Conservation (phyloP, 2,888 invertebrate species). For the Lydus trimaculatus region DNA sequence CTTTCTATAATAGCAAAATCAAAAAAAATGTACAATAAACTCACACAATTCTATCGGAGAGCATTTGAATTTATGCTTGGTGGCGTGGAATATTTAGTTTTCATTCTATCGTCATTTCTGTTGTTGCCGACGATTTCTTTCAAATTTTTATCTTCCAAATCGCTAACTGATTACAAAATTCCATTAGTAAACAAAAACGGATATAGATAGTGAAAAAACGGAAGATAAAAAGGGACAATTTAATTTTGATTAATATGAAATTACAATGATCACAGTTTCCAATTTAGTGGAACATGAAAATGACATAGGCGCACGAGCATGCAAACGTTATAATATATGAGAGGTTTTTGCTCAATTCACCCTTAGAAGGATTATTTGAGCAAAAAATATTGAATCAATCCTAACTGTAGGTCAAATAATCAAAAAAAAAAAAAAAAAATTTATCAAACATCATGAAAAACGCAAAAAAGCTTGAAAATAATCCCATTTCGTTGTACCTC, state of each 20-base stretch:
- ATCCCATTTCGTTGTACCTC: not conserved
- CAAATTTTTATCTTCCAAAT: constrained; percentile 21
- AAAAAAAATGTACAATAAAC: constrained; percentile 43
- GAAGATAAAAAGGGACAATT: not conserved
- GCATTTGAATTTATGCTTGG: constrained; percentile 53
- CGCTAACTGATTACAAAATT: constrained; percentile 45
- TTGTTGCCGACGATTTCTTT: constrained; percentile 35
- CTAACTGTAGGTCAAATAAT: not conserved
- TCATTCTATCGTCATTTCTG: constrained; percentile 39
- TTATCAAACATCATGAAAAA: not conserved
- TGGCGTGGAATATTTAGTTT: constrained; percentile 53
- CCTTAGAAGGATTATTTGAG: not conserved
- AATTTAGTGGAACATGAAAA: not conserved
- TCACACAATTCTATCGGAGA: constrained; percentile 45
- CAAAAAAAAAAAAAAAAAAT: not conserved
- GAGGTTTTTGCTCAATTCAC: not conserved
- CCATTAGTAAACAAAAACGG: constrained; percentile 23
- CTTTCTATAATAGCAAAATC: constrained; percentile 39
- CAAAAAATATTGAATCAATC: not conserved
- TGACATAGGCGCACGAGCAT: not conserved
- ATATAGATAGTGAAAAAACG: not conserved
- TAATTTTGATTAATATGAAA: not conserved
- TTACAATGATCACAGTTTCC: not conserved
- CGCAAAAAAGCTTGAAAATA: not conserved
- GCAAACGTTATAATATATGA: not conserved